Evolutionary conservation across 2,888 invertebrate species (phyloP).

Genomic region (Drosophila anomelani): DNA sequence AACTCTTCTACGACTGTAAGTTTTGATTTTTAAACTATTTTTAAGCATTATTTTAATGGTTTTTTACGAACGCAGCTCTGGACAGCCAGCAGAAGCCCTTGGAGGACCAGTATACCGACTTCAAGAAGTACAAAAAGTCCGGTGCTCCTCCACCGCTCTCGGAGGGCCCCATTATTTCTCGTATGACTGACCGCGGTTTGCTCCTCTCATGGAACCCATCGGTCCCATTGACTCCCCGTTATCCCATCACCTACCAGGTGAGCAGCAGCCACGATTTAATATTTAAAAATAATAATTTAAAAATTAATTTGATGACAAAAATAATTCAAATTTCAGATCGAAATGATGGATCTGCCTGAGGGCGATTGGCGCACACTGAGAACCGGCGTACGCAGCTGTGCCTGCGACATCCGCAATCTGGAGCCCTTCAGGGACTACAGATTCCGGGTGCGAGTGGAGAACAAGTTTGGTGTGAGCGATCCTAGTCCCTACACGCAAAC

Average conservation of each 20-base stretch:
- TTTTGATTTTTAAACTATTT: background rate
- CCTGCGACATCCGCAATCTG: constrained; percentile 94
- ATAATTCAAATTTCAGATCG: constrained; percentile 85
- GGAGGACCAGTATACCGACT: constrained; percentile 92
- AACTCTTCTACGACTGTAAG: constrained; percentile 91
- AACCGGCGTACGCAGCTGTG: constrained; percentile 94
- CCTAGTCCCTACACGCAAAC: constrained; percentile 96
- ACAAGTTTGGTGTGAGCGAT: constrained; percentile 97
- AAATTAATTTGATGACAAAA: too few relatives aligned
- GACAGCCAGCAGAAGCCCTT: constrained; percentile 89
- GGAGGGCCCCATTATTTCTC: constrained; percentile 95
- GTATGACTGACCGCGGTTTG: constrained; percentile 95
- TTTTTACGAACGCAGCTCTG: constrained; percentile 84
- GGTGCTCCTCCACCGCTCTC: constrained; percentile 95
- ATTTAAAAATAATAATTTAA: background rate
- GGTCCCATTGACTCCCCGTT: constrained; percentile 93
- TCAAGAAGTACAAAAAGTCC: constrained; percentile 92
- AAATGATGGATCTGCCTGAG: constrained; percentile 96
- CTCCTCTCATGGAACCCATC: constrained; percentile 97
- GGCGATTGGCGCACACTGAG: constrained; percentile 97
- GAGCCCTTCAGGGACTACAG: constrained; percentile 97
- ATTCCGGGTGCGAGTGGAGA: constrained; percentile 97
- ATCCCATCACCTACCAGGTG: constrained; percentile 96
- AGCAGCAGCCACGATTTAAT: background rate
- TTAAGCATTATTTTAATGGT: background rate